Percentiles rank a stretch among this genome's conserved stretches.
Evolutionary conservation across 2,888 invertebrate species (phyloP).

Genomic region (Hedychridium roseum): DNA sequence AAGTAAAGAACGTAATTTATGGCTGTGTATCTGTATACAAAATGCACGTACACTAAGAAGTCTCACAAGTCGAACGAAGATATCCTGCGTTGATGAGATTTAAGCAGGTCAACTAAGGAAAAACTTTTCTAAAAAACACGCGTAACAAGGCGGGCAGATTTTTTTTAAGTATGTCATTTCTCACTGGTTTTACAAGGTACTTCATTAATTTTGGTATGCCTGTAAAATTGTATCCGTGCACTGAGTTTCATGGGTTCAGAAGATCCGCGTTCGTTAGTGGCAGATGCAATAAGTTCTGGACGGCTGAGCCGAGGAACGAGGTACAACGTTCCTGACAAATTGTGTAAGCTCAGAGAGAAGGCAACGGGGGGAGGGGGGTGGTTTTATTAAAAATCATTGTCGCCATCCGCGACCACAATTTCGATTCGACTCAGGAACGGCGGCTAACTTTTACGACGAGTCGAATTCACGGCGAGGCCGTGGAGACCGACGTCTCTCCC

Average conservation of each 20-base stretch:
- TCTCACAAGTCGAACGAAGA: no score
- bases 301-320: constrained; percentile 17
- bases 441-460: constrained; percentile 24
- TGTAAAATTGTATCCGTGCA: constrained; percentile 1
- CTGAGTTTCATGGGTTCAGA: no score
- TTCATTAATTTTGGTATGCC: background rate
- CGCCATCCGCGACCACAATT: constrained; percentile 22
- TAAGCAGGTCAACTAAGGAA: no score
- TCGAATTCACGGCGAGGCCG: constrained; percentile 16
- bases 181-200: no score
- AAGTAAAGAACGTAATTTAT: no score
- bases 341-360: background rate
- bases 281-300: constrained; percentile 20
- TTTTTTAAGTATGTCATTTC: no score
- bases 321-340: constrained; percentile 21
- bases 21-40: no score
- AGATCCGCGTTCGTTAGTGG: background rate
- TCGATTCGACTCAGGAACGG: constrained; percentile 19
- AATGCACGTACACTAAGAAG: no score
- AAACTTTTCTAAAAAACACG: no score
- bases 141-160: no score
- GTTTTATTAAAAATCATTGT: constrained; percentile 30
- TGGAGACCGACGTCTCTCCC: background rate
- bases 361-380: constrained; percentile 1
- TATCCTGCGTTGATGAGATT: no score